phyloP scores from a whole-genome alignment of 2,113 vertebrate genomes.

The Ceyx margarethae region DNA sequence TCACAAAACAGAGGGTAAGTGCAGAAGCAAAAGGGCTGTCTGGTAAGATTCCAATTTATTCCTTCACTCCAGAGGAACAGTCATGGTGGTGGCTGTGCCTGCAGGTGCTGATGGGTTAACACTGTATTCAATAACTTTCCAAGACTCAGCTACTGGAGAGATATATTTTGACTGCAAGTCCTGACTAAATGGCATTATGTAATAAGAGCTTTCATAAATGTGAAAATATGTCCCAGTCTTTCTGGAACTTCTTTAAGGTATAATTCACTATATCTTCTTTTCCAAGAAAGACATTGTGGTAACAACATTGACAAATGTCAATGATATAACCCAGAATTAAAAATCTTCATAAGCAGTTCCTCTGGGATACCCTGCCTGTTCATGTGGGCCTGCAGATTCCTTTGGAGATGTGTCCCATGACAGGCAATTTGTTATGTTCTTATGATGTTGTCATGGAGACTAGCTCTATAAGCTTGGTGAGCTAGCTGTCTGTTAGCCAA shows the following conservation, averaged over 20 bases:
- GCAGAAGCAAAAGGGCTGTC: background rate
- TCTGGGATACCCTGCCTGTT: background rate
- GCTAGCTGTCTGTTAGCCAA: background rate
- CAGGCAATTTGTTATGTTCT: accelerated
- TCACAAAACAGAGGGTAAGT: background rate
- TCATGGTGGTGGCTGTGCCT: background rate
- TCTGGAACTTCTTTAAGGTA: background rate
- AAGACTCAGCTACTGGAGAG: background rate
- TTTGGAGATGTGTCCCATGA: background rate
- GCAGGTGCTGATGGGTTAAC: background rate
- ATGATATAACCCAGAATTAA: background rate
- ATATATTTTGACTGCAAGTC: background rate
- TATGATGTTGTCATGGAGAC: accelerated
- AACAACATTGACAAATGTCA: background rate
- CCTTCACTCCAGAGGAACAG: background rate
- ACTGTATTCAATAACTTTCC: background rate
- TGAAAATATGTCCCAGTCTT: background rate
- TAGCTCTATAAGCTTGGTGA: background rate
- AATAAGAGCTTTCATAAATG: background rate
- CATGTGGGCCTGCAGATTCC: accelerated
- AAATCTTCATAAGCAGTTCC: background rate
- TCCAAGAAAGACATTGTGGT: background rate
- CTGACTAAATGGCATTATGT: background rate
- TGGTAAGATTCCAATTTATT: background rate
- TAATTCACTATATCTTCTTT: background rate